Conservation (phyloP, 2,888 invertebrate species). For the Blastobasis adustella region DNA sequence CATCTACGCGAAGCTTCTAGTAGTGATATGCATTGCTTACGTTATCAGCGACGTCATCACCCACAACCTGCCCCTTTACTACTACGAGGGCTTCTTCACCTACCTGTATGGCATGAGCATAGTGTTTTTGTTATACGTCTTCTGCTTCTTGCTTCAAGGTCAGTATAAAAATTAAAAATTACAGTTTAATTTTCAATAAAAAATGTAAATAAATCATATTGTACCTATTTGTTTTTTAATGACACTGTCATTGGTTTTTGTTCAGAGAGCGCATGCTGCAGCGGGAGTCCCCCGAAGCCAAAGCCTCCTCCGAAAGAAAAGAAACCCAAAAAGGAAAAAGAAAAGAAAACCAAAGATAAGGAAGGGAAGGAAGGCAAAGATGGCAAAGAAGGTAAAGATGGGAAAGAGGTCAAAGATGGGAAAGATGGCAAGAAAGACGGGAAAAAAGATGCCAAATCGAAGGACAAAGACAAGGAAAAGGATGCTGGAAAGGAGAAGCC, state of each 20-base stretch:
- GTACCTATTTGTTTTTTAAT: too few relatives aligned
- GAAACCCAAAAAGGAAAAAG: slow-evolving; percentile 80
- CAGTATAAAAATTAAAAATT: slow-evolving; percentile 23
- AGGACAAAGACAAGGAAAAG: slow-evolving; percentile 78
- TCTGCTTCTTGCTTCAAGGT: slow-evolving; percentile 94
- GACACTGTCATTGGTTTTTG: neutral
- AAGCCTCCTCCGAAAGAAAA: slow-evolving; percentile 79
- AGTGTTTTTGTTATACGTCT: slow-evolving; percentile 93
- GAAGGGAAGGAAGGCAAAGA: slow-evolving; percentile 69
- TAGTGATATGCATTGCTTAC: slow-evolving; percentile 94
- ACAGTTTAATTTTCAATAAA: neutral
- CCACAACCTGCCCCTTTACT: slow-evolving; percentile 91
- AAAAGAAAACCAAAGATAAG: slow-evolving; percentile 78
- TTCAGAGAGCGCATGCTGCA: slow-evolving; percentile 88
- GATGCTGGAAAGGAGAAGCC: slow-evolving; percentile 74
- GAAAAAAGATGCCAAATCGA: slow-evolving; percentile 74
- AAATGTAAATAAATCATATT: too few relatives aligned
- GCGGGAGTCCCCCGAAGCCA: slow-evolving; percentile 79
- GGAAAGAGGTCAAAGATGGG: slow-evolving; percentile 68
- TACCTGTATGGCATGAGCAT: slow-evolving; percentile 95
- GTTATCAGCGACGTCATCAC: slow-evolving; percentile 96
- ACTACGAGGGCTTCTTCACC: slow-evolving; percentile 96
- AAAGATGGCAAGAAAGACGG: slow-evolving; percentile 73
- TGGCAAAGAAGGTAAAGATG: slow-evolving; percentile 59
- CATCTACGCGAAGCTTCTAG: slow-evolving; percentile 95